Conservation (phyloP, 2,888 invertebrate genomes). For the Ametastegia equiseti region DNA sequence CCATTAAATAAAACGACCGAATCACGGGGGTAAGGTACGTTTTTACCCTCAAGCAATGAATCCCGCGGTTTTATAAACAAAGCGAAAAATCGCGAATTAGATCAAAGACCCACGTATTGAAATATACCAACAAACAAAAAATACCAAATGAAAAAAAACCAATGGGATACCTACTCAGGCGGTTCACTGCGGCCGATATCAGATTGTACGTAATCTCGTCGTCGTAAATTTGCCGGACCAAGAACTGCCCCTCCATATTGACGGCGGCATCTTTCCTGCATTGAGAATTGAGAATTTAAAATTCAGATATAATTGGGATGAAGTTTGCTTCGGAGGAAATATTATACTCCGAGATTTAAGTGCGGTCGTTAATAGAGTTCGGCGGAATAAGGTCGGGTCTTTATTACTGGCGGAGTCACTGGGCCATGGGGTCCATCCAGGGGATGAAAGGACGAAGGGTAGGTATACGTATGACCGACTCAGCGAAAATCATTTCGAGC, state of each 20-base stretch:
- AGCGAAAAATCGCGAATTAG: too few relatives aligned
- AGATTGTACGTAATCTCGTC: slow-evolving; percentile 97
- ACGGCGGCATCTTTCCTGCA: slow-evolving; percentile 94
- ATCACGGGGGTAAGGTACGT: not conserved
- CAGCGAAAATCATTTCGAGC: too few relatives aligned
- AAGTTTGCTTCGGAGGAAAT: not conserved
- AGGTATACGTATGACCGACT: too few relatives aligned
- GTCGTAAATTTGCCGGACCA: slow-evolving; percentile 96
- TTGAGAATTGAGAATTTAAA: slow-evolving; percentile 53
- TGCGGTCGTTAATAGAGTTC: too few relatives aligned
- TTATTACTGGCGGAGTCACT: too few relatives aligned
- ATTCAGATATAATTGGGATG: not conserved
- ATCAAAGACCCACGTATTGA: too few relatives aligned
- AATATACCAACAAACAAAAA: too few relatives aligned
- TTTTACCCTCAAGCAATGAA: not conserved
- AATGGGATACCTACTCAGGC: slow-evolving; percentile 89
- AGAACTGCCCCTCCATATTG: slow-evolving; percentile 95
- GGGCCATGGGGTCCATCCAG: too few relatives aligned
- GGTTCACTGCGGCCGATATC: slow-evolving; percentile 93
- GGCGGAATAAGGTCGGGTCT: too few relatives aligned
- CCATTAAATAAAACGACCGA: slow-evolving; percentile 28
- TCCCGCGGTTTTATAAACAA: too few relatives aligned
- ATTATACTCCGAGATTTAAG: not conserved
- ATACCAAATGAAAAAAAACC: too few relatives aligned
- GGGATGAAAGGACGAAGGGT: too few relatives aligned